phyloP scores from a whole-genome alignment of 2,888 invertebrate species.

The Congeria kusceri region DNA sequence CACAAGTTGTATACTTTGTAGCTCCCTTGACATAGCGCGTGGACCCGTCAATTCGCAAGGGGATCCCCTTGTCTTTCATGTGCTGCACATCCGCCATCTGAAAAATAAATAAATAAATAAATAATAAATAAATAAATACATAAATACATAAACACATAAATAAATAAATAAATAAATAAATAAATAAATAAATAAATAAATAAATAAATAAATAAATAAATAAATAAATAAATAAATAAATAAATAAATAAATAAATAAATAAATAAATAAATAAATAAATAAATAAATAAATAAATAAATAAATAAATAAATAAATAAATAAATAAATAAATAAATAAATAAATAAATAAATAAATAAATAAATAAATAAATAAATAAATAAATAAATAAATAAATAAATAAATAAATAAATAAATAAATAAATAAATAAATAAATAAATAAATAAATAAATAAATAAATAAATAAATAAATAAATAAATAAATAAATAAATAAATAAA shows the following conservation, averaged over 20 bases:
- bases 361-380: not conserved
- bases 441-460: not conserved
- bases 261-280: not conserved
- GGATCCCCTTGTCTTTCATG: conserved; percentile 50
- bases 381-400: too few species aligned
- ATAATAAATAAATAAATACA: not conserved
- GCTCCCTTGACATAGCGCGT: conserved; percentile 55
- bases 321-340: not conserved
- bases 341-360: not conserved
- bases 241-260: not conserved
- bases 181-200: not conserved
- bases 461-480: too few species aligned
- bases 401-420: not conserved
- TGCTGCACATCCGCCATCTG: conserved; percentile 56
- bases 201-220: too few species aligned
- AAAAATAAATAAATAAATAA: not conserved
- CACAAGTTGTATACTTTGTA: conserved; percentile 59
- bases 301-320: too few species aligned
- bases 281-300: not conserved
- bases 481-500: too few species aligned
- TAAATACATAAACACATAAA: not conserved
- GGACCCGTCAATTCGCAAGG: conserved; percentile 45
- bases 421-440: too few species aligned
- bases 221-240: too few species aligned
- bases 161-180: not conserved